Evolutionary conservation across 1,140 invertebrate species (phyloP).

Genomic region (Steinernema khuongi): DNA sequence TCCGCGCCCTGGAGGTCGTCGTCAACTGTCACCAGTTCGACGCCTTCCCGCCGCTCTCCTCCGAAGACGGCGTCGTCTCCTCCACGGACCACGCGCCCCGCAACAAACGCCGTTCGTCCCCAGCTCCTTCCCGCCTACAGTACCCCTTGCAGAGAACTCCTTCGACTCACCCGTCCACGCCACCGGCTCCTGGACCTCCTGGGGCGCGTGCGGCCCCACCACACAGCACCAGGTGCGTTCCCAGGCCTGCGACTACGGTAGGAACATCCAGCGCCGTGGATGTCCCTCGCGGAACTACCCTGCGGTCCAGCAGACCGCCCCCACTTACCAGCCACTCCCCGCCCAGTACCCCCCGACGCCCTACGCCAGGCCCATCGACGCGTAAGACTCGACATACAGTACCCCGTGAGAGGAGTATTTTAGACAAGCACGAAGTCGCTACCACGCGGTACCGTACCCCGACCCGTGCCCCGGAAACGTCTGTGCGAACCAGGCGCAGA

Average conservation of each 20-base stretch:
- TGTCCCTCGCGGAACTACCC: conserved; percentile 35
- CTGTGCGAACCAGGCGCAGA: not conserved
- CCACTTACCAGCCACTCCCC: conserved; percentile 24
- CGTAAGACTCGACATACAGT: not conserved
- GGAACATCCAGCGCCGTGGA: conserved; percentile 41
- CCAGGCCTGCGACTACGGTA: conserved; percentile 40
- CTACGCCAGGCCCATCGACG: not conserved
- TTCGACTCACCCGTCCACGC: conserved; percentile 19
- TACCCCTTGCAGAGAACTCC: not conserved
- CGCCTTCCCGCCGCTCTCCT: conserved; percentile 34
- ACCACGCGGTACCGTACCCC: conserved; percentile 34
- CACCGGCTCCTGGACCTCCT: conserved; percentile 37
- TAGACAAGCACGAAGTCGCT: conserved; percentile 26
- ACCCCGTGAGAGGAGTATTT: conserved; percentile 18
- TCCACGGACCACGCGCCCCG: conserved; percentile 41
- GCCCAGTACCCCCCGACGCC: conserved; percentile 33
- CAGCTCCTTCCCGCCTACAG: not conserved
- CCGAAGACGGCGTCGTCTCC: conserved; percentile 36
- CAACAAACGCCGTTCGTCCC: conserved; percentile 37
- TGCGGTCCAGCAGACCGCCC: conserved; percentile 23
- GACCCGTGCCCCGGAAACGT: conserved; percentile 34
- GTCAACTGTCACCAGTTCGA: conserved; percentile 39
- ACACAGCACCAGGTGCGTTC: conserved; percentile 30
- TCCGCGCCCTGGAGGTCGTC: conserved; percentile 41
- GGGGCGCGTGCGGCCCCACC: conserved; percentile 24